Base-by-base conservation (phyloP, 1,140 invertebrate genomes). In the Pararge aegeria region DNA sequence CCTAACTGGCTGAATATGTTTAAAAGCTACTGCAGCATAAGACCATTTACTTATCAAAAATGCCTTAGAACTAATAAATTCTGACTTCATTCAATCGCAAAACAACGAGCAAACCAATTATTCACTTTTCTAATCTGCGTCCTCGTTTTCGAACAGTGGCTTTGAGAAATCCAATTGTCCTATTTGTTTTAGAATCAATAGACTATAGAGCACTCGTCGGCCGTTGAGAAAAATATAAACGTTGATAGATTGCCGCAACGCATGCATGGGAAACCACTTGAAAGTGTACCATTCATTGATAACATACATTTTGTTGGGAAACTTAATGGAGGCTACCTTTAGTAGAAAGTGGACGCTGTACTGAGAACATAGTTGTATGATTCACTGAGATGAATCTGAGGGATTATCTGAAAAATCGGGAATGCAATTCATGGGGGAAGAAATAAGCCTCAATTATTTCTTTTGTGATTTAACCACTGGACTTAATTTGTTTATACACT, bases 241-340 rank as follows among this genome's bases (percentile, higher is more conserved):
- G 46, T 34, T 56, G 55, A 58, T 42, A 50, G 16, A 61, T 61
- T 61, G 53, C 44, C 12, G 44, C 58, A 55, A 55, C 52, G 18
- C 48, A 50, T 55, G 44, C 53, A 61, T 61, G 59, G 53, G 59
- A 61, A 61, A 30, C 42, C n/a, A 18, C n/a, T 61, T 38, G 42
- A 54, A 60, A 60, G 50, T 58, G 37, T 54, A 59, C 29, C 19
- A 44, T 60, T 60, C 50, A 60, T 60, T 27, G 29, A 48, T 54
- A 60, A 54, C 57, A 49, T 54, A 49, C 29, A 60, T 60, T 57
- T 38, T 24, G 50, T 53, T 60, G 57, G 29, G 57, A 60, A 38
- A 54, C 19, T 16, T 55, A 24, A 27, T 27, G 18, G 19, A 5
- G 18, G 13, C 20, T 38, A 54, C 12, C 37, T 42, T 54, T 12